Conservation (phyloP, 2,888 invertebrate species). For the Drosophila ezoana region DNA sequence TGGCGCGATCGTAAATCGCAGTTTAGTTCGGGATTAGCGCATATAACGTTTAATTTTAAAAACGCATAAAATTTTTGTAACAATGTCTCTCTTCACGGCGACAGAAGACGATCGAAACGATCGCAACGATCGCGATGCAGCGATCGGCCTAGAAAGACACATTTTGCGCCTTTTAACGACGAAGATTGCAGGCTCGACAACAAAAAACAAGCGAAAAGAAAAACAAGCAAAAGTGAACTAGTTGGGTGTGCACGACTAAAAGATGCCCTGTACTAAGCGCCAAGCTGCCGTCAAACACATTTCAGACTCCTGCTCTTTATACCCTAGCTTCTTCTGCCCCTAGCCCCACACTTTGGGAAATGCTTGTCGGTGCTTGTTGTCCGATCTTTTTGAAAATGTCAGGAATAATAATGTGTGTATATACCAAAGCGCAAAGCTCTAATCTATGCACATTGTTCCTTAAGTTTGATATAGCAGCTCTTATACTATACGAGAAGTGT, state of each 20-base stretch:
- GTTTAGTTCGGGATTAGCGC: conserved; percentile 77
- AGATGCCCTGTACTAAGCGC: not conserved
- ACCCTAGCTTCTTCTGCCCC: too few relatives aligned
- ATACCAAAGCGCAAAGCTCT: too few relatives aligned
- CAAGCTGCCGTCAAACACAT: not conserved
- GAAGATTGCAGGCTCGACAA: not conserved
- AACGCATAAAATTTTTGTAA: conserved; percentile 81
- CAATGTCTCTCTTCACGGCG: conserved; percentile 55
- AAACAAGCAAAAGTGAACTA: not conserved
- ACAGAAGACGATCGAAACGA: not conserved
- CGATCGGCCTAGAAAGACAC: conserved; percentile 42
- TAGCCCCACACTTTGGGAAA: too few relatives aligned
- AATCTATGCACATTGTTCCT: too few relatives aligned
- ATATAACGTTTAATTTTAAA: conserved; percentile 80
- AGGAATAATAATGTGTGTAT: too few relatives aligned
- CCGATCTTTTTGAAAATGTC: too few relatives aligned
- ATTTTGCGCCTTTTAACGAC: conserved; percentile 71
- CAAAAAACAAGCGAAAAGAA: not conserved
- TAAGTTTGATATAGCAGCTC: too few relatives aligned
- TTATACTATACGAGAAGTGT: too few relatives aligned
- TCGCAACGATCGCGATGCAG: conserved; percentile 12
- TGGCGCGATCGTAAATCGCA: conserved; percentile 73
- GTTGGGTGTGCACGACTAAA: not conserved
- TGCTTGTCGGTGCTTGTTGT: too few relatives aligned
- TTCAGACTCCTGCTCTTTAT: too few relatives aligned